Conservation (phyloP, 2,888 invertebrate genomes). For the Ischnus inquisitorius region DNA sequence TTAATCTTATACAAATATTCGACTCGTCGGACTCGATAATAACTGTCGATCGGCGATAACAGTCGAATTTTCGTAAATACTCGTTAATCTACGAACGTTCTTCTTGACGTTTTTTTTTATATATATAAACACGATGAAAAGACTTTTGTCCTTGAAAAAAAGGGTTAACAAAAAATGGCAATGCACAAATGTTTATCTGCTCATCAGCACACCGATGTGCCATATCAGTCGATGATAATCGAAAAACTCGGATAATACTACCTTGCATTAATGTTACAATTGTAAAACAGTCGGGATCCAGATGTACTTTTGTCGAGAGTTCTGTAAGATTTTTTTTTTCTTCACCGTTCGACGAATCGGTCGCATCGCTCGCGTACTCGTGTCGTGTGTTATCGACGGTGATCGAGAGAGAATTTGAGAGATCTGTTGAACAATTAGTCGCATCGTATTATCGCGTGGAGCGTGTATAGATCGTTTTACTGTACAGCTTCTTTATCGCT, state of each 20-base stretch:
- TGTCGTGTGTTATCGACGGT: slow-evolving; percentile 19
- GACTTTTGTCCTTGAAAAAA: slow-evolving; percentile 40
- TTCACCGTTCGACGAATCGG: slow-evolving; percentile 24
- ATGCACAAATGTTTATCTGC: slow-evolving; percentile 45
- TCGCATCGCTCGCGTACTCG: slow-evolving; percentile 11
- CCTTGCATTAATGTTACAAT: slow-evolving; percentile 59
- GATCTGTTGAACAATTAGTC: slow-evolving; percentile 26
- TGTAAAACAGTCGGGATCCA: slow-evolving; percentile 66
- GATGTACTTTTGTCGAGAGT: slow-evolving; percentile 40
- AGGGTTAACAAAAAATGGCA: slow-evolving; percentile 1
- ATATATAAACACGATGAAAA: slow-evolving; percentile 30
- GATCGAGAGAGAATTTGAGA: not conserved
- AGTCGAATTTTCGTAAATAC: slow-evolving; percentile 1
- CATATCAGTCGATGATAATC: slow-evolving; percentile 64
- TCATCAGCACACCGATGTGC: slow-evolving; percentile 65
- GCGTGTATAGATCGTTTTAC: slow-evolving; percentile 33
- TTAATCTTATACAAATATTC: slow-evolving; percentile 37
- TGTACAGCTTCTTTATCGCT: slow-evolving; percentile 58
- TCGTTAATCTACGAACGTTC: slow-evolving; percentile 47
- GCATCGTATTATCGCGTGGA: slow-evolving; percentile 33
- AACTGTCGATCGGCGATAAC: slow-evolving; percentile 35
- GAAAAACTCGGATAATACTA: slow-evolving; percentile 59
- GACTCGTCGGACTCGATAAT: slow-evolving; percentile 46
- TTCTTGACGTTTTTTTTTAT: slow-evolving; percentile 60
- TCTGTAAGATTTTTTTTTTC: slow-evolving; percentile 18